Evolutionary conservation across 2,113 vertebrate species (phyloP).

Genomic region (Oceanites oceanicus): DNA sequence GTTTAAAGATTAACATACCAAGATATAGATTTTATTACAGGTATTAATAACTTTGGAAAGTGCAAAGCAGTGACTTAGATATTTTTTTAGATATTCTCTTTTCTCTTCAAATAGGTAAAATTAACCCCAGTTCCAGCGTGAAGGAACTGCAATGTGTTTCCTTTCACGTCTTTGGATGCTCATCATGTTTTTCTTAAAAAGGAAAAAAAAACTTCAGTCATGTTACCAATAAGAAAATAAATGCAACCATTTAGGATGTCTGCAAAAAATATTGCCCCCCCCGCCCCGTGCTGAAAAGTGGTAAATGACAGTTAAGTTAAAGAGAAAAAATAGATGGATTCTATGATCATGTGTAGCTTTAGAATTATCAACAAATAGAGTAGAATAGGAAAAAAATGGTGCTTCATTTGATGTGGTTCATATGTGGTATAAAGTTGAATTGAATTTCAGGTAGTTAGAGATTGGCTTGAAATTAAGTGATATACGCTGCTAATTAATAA

Average conservation of each 20-base stretch:
- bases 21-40: neutral
- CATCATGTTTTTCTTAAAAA: neutral
- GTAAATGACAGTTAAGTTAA: neutral
- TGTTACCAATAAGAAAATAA: neutral
- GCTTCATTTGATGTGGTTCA: constrained; percentile 7
- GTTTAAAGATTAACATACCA: neutral
- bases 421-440: neutral
- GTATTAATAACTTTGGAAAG: neutral
- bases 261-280: neutral
- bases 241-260: neutral
- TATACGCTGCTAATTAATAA: neutral
- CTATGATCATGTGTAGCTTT: neutral
- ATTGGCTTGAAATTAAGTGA: neutral
- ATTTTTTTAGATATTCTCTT: neutral
- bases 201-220: neutral
- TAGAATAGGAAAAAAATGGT: constrained; percentile 1
- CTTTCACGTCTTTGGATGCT: neutral
- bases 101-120: neutral
- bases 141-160: neutral
- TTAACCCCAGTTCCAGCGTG: neutral
- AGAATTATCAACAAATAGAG: constrained; percentile 9
- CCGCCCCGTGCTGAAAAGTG: neutral
- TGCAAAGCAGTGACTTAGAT: neutral
- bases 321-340: neutral
- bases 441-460: neutral